Evolutionary conservation across 2,113 vertebrate species (phyloP).

Genomic region (Pelecanus crispus): DNA sequence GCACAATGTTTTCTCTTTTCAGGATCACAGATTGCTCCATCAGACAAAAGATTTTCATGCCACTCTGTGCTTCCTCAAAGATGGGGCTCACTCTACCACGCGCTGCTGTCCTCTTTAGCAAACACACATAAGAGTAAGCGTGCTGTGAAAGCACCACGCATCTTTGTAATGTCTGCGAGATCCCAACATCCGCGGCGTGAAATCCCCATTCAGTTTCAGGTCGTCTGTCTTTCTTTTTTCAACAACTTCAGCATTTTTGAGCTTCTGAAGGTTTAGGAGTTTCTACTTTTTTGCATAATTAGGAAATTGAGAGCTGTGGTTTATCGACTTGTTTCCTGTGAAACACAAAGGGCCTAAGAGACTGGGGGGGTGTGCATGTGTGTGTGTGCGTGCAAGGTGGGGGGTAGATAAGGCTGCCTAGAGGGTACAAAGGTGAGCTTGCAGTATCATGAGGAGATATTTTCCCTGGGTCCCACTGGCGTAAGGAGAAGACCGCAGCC

Average conservation of each 20-base stretch:
- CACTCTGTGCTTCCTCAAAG: background rate
- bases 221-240: background rate
- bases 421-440: background rate
- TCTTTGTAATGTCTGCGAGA: background rate
- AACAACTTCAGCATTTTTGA: constrained; percentile 2
- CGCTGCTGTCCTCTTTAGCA: background rate
- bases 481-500: background rate
- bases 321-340: constrained; percentile 15
- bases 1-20: background rate
- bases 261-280: constrained; percentile 2
- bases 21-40: background rate
- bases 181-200: background rate
- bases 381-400: background rate
- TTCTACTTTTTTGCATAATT: background rate
- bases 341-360: background rate
- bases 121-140: background rate
- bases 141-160: background rate
- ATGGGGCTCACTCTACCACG: background rate
- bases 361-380: background rate
- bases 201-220: background rate
- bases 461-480: background rate
- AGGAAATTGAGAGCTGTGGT: constrained; percentile 16
- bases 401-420: background rate
- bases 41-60: background rate
- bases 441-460: background rate